Conservation (phyloP, 2,888 invertebrate genomes). For the Oegoconia quadripuncta region DNA sequence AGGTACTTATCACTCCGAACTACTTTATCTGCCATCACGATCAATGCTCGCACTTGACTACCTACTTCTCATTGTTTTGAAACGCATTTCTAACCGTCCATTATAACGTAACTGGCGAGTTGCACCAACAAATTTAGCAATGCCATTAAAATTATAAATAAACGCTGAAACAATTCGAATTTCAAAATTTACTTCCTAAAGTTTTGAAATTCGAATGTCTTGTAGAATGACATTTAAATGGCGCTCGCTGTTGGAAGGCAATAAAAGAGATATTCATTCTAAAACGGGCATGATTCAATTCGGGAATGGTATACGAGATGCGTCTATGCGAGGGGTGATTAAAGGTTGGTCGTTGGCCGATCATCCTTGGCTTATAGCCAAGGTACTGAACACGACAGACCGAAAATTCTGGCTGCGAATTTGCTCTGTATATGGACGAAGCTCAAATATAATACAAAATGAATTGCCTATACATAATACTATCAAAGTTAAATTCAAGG, state of each 20-base stretch:
- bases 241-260: constrained; percentile 29
- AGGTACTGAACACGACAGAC: constrained; percentile 20
- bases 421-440: constrained; percentile 39
- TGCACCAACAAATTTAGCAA: constrained; percentile 17
- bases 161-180: constrained; percentile 4
- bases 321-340: constrained; percentile 38
- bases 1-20: too few relatives aligned
- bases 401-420: constrained; percentile 34
- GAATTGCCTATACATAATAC: too few relatives aligned
- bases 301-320: constrained; percentile 28
- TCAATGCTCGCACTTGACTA: constrained; percentile 19
- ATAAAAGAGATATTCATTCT: constrained; percentile 48
- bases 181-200: constrained; percentile 1
- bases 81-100: constrained; percentile 17
- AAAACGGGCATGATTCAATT: constrained; percentile 44
- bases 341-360: constrained; percentile 63
- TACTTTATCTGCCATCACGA: constrained; percentile 11
- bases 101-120: constrained; percentile 18
- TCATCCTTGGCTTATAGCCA: constrained; percentile 62
- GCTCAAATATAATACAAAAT: constrained; percentile 25
- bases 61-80: constrained; percentile 23
- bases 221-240: constrained; percentile 32
- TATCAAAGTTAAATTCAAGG: too few relatives aligned
- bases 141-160: constrained; percentile 11
- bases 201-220: constrained; percentile 12